Percentiles rank a stretch among this genome's conserved stretches.
These are phyloP conservation scores for Blomia tropicalis DNA, from an alignment of 2,888 invertebrate genomes.

Conservation along the genomic window DNA sequence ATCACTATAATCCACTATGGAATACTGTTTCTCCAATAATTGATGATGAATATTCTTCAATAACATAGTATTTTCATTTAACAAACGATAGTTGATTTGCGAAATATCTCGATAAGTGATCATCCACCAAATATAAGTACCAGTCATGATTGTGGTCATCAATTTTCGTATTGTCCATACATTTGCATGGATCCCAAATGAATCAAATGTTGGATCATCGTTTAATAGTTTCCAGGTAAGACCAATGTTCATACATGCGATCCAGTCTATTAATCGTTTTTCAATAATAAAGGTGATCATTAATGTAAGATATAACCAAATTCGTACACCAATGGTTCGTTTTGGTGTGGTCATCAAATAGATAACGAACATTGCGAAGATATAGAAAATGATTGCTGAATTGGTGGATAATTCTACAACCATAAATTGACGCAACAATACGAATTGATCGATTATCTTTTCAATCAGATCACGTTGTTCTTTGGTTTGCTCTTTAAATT, in stretches of 20 bases:
- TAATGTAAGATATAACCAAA: conserved; percentile 43
- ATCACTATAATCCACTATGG: not conserved
- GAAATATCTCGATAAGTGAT: conserved; percentile 16
- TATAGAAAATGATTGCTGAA: conserved; percentile 47
- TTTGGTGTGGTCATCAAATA: conserved; percentile 44
- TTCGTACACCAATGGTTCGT: conserved; percentile 43
- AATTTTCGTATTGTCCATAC: conserved; percentile 15
- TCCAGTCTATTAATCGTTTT: conserved; percentile 30
- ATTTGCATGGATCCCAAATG: conserved; percentile 6
- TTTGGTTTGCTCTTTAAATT: conserved; percentile 40
- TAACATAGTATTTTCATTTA: conserved; percentile 14
- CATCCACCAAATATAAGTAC: conserved; percentile 11
- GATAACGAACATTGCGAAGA: conserved; percentile 40
- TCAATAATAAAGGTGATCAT: conserved; percentile 42
- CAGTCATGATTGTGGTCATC: not conserved
- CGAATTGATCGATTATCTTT: conserved; percentile 43
- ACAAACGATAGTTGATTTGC: conserved; percentile 14
- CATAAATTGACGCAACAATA: conserved; percentile 45
- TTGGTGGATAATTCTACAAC: conserved; percentile 49
- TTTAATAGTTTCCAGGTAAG: not conserved
- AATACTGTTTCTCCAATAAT: not conserved
- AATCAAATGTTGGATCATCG: not conserved
- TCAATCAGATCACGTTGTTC: conserved; percentile 44
- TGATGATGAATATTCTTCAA: conserved; percentile 16
- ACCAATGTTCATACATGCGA: not conserved